A percentile compares a stretch with the other conserved stretches of the same genome.
Conservation (phyloP, 1,140 invertebrate genomes). For the Chrysomallon squamiferum region DNA sequence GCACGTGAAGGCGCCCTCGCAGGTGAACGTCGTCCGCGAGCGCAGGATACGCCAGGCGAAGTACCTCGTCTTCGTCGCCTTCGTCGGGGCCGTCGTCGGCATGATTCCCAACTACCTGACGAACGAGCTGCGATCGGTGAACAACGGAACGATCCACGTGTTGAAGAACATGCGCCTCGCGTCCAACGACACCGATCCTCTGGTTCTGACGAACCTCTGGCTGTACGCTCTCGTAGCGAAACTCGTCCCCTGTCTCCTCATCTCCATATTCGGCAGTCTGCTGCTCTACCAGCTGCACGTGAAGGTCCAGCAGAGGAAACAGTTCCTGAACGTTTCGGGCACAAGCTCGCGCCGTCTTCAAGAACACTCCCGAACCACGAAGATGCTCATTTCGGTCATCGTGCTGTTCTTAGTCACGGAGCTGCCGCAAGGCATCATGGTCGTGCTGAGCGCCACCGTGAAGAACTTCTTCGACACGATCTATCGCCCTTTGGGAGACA, state of each 20-base stretch:
- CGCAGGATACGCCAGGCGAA: conserved; percentile 71
- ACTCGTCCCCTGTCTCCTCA: conserved; percentile 63
- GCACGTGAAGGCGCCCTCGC: conserved; percentile 78
- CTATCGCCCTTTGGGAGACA: conserved; percentile 74
- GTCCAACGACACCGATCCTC: conserved; percentile 68
- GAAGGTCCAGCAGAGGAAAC: conserved; percentile 51
- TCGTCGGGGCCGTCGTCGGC: conserved; percentile 75
- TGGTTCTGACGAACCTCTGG: conserved; percentile 57
- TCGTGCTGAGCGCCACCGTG: conserved; percentile 56
- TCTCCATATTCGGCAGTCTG: conserved; percentile 63
- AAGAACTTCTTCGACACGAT: conserved; percentile 55
- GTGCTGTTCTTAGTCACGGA: conserved; percentile 86
- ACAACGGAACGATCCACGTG: conserved; percentile 56
- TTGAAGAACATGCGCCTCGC: conserved; percentile 61
- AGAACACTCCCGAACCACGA: conserved; percentile 87
- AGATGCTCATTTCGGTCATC: conserved; percentile 87
- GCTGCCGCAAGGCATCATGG: conserved; percentile 72
- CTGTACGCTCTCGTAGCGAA: conserved; percentile 58
- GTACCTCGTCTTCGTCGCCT: conserved; percentile 75
- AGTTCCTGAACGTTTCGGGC: conserved; percentile 53
- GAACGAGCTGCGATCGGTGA: conserved; percentile 36
- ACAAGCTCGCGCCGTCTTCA: conserved; percentile 43
- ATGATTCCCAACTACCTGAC: conserved; percentile 77
- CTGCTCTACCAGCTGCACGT: conserved; percentile 70
- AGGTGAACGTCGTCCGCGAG: conserved; percentile 68